Base-by-base conservation (phyloP, 2,113 vertebrate genomes). In the Marmota flaviventris region DNA sequence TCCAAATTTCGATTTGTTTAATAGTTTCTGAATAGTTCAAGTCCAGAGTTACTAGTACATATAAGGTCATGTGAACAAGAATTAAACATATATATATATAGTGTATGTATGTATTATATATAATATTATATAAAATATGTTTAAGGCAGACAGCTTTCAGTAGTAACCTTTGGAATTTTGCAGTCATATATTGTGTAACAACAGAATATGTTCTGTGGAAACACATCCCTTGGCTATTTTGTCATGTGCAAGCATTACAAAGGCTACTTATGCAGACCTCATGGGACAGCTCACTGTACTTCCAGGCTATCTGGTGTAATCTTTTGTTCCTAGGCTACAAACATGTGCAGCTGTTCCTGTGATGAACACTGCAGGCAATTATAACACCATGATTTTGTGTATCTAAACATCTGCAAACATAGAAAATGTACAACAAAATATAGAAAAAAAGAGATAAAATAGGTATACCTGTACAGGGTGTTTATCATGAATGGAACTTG, bases 161-260 rank as follows among this genome's bases (percentile, higher is more conserved):
- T 69, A 82, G n/a, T 34, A 97, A 83, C 1, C 20, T 91, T 89
- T 87, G 25, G 16, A 34, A 17, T 83, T 89, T 72, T 87, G n/a
- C 22, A 51, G 6, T 45, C 48, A 10, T 27, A 13, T 34, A 32
- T 27, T 85, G 12, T 25, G 42, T 53, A 65, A 34, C 20, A 67
- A 70, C 8, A 3, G 16, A 9, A 1, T 56, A 58, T 58, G 14
- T 29, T 75, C 75, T 69, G 1, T 45, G n/a, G 29, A 69, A 78
- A 72, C 2, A 45, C 13, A 45, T 11, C 13, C 12, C n/a, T 85
- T 69, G 37, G 4, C 27, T n/a, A 22, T 87, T 39, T 79, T 69
- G 14, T 8, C 24, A 32, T 70, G 2, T 81, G n/a, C 17, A 39
- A 56, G 22, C 16, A 39, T 53, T 8, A 34, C 48, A 67, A 22